Conservation (phyloP, 2,888 invertebrate species). For the Polymixis flavicincta region DNA sequence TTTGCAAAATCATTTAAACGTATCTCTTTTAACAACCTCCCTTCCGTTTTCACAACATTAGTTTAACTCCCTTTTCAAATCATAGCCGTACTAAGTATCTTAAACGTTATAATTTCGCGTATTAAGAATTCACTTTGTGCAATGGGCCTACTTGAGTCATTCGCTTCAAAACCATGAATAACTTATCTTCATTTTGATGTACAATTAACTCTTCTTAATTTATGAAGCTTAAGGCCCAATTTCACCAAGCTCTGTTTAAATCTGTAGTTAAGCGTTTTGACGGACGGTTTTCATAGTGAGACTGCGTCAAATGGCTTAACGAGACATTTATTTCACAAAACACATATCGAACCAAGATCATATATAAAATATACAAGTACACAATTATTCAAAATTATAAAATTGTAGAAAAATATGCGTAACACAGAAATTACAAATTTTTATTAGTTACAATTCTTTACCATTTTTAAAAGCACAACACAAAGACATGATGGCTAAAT, state of each 20-base stretch:
- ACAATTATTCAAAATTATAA: no score
- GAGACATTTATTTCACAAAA: neutral
- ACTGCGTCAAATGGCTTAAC: neutral
- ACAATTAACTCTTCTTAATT: constrained; percentile 65
- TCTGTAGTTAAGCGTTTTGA: constrained; percentile 20
- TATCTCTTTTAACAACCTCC: constrained; percentile 23
- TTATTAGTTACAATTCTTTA: no score
- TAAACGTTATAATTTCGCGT: constrained; percentile 59
- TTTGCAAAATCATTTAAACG: constrained; percentile 32
- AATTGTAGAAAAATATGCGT: no score
- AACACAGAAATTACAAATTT: no score
- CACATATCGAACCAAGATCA: neutral
- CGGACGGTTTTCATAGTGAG: neutral
- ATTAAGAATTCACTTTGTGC: constrained; percentile 71
- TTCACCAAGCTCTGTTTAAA: constrained; percentile 25
- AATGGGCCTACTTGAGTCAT: constrained; percentile 53
- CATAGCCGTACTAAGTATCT: constrained; percentile 43
- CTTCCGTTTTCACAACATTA: constrained; percentile 42
- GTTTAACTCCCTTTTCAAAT: constrained; percentile 45
- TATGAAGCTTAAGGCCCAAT: constrained; percentile 39
- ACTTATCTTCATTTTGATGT: constrained; percentile 63
- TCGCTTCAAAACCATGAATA: constrained; percentile 60
- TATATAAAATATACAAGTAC: no score
- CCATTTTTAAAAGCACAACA: no score
- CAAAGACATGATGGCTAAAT: no score